These are phyloP conservation scores for Chroicocephalus ridibundus DNA, from an alignment of 2,113 vertebrate genomes.

Conservation along the genomic window DNA sequence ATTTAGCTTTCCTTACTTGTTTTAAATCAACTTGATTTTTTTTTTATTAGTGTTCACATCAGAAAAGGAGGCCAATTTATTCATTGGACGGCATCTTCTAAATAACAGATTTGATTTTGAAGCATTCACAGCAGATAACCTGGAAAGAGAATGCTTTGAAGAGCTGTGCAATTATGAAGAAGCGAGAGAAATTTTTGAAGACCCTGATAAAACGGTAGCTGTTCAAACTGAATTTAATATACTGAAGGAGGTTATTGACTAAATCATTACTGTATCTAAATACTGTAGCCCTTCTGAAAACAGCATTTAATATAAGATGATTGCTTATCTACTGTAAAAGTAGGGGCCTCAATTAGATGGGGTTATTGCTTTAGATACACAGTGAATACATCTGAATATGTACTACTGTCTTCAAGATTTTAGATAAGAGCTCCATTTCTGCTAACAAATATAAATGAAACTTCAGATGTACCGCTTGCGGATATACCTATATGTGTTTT, in stretches of 20 bases:
- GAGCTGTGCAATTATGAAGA: constrained; percentile 94
- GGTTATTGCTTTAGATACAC: not conserved
- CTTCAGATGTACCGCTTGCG: not conserved
- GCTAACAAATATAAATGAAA: not conserved
- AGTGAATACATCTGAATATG: not conserved
- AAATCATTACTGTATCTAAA: not conserved
- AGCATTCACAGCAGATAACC: constrained; percentile 84
- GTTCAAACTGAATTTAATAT: not conserved
- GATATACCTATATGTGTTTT: not conserved
- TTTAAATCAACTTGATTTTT: not conserved
- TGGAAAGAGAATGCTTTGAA: constrained; percentile 94
- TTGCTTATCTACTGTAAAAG: not conserved
- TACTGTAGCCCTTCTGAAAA: not conserved
- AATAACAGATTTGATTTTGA: constrained; percentile 95
- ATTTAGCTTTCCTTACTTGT: not conserved
- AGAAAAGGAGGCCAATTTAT: constrained; percentile 82
- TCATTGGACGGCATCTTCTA: constrained; percentile 87
- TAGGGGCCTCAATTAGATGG: not conserved
- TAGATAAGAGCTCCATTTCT: not conserved
- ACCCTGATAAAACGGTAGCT: constrained; percentile 82
- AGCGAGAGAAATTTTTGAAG: constrained; percentile 91
- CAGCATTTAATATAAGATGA: not conserved
- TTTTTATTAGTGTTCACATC: constrained; percentile 83
- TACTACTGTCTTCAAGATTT: not conserved
- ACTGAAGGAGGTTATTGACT: not conserved